Conservation (phyloP, 2,113 vertebrate species). For the Coregonus clupeaformis region DNA sequence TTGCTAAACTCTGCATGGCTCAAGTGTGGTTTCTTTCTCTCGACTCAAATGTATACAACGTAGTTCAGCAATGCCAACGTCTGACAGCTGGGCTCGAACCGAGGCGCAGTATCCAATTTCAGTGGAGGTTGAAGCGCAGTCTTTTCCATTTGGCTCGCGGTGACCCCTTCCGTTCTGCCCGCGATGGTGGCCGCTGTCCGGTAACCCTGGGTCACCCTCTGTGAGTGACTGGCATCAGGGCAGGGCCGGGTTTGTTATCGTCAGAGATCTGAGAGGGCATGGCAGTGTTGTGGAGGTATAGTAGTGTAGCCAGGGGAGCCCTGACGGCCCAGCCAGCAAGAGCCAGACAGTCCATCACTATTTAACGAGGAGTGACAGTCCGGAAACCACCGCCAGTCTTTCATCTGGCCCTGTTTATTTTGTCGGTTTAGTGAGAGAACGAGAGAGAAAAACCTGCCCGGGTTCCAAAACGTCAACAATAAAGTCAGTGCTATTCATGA, state of each 20-base stretch:
- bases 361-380: slow-evolving; percentile 62
- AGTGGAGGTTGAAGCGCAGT: slow-evolving; percentile 18
- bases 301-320: slow-evolving; percentile 10
- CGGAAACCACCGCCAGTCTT: slow-evolving; percentile 63
- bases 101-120: slow-evolving; percentile 27
- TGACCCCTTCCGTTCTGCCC: background rate
- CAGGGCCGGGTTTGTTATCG: slow-evolving; percentile 9
- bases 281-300: slow-evolving; percentile 31
- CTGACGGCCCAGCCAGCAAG: slow-evolving; percentile 36
- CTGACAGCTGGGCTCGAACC: slow-evolving; percentile 19
- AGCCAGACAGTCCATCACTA: slow-evolving; percentile 36
- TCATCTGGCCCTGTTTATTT: slow-evolving; percentile 58
- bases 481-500: slow-evolving; percentile 32
- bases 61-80: background rate
- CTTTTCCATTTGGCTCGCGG: slow-evolving; percentile 21
- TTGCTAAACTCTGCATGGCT: background rate
- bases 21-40: background rate
- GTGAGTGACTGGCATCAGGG: slow-evolving; percentile 19
- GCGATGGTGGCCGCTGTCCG: too few relatives aligned
- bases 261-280: slow-evolving; percentile 34
- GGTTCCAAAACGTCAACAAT: slow-evolving; percentile 45
- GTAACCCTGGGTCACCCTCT: background rate
- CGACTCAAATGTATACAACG: slow-evolving; percentile 10
- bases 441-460: slow-evolving; percentile 23
- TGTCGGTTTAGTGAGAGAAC: slow-evolving; percentile 31